Evolutionary conservation across 2,113 vertebrate genomes (phyloP).

Genomic region (Oxygymnocypris stewartii): DNA sequence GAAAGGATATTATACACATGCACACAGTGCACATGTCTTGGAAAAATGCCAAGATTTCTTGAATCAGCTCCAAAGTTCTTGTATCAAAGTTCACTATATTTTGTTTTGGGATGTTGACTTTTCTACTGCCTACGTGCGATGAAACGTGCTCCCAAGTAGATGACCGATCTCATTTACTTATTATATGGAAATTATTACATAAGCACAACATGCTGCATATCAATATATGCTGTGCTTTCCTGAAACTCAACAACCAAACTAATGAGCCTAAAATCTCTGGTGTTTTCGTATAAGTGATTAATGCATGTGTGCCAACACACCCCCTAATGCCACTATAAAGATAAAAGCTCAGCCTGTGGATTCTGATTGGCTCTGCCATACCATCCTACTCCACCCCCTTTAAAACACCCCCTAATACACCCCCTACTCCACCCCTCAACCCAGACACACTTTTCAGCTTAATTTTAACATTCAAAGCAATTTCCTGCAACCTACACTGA

Average conservation of each 20-base stretch:
- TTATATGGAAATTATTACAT: neutral
- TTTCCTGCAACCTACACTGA: neutral
- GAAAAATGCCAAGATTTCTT: constrained; percentile 5
- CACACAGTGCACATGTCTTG: neutral
- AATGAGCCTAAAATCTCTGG: neutral
- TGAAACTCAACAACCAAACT: neutral
- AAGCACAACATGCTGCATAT: neutral
- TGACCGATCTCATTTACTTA: neutral
- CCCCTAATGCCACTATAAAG: constrained; percentile 56
- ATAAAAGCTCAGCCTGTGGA: constrained; percentile 66
- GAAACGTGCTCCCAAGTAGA: neutral
- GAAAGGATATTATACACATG: too few species aligned
- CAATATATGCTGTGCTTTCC: neutral
- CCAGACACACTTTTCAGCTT: neutral
- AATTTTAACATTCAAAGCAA: neutral
- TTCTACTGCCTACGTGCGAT: neutral
- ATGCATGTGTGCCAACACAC: constrained; percentile 46
- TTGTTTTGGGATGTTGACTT: constrained; percentile 35
- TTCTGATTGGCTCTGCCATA: constrained; percentile 56
- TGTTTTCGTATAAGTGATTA: constrained; percentile 41
- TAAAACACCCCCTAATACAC: neutral
- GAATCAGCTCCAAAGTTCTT: neutral
- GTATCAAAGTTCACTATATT: constrained; percentile 37
- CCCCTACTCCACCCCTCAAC: constrained; percentile 33
- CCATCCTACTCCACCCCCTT: constrained; percentile 63